These are phyloP conservation scores for Aproaerema taeniolella DNA, from an alignment of 2,888 invertebrate genomes.

Conservation along the genomic window DNA sequence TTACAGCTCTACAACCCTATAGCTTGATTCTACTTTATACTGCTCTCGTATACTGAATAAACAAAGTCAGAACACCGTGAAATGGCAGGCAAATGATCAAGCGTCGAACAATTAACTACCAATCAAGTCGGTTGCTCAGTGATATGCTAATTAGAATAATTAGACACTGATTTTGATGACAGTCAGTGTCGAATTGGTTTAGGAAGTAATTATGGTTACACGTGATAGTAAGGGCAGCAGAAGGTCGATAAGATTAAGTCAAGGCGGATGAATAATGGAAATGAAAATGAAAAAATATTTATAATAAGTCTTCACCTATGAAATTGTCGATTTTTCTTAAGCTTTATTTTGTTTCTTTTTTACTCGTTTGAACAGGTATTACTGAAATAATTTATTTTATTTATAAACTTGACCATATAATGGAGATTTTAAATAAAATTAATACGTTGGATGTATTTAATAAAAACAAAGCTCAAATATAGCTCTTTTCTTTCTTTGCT, in stretches of 20 bases:
- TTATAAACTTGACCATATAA: too few species aligned
- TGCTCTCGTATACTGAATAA: too few species aligned
- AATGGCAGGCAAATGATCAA: slow-evolving; percentile 24
- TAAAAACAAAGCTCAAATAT: too few species aligned
- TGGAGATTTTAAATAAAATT: too few species aligned
- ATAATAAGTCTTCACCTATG: neutral
- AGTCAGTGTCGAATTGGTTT: slow-evolving; percentile 1
- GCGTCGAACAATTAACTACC: slow-evolving; percentile 27
- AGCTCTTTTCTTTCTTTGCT: too few species aligned
- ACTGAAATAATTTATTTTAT: too few species aligned
- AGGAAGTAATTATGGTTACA: slow-evolving; percentile 2
- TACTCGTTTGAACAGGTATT: too few species aligned
- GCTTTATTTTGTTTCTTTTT: too few species aligned
- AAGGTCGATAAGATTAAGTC: neutral
- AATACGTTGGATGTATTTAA: too few species aligned
- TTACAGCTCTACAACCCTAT: too few species aligned
- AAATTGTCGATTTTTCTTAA: neutral
- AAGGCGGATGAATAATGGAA: neutral
- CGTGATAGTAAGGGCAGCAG: slow-evolving; percentile 1
- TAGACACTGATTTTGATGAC: slow-evolving; percentile 2
- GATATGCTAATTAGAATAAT: slow-evolving; percentile 10
- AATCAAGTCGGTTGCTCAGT: slow-evolving; percentile 18
- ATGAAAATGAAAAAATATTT: neutral
- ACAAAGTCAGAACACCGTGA: slow-evolving; percentile 29
- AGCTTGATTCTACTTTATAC: too few species aligned